Evolutionary conservation across 2,113 vertebrate species (phyloP).

Genomic region (Proteles cristata): DNA sequence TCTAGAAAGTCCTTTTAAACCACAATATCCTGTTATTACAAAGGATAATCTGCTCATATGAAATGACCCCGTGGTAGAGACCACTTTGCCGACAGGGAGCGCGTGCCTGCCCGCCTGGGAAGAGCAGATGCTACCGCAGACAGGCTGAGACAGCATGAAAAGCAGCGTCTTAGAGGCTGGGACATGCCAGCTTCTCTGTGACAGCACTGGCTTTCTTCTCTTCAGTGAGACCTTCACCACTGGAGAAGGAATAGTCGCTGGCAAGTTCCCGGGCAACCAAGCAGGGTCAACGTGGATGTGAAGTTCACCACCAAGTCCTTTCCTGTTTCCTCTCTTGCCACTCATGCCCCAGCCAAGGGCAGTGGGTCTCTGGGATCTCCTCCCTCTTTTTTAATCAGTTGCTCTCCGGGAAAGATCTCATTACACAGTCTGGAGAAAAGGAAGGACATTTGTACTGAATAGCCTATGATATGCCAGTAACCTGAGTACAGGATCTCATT

Average conservation of each 20-base stretch:
- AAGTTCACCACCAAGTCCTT: background rate
- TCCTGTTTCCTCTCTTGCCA: background rate
- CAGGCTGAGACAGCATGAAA: background rate
- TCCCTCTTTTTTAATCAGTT: background rate
- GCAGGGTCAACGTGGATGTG: background rate
- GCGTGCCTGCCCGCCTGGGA: background rate
- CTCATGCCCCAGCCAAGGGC: background rate
- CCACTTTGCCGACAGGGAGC: background rate
- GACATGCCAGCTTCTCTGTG: background rate
- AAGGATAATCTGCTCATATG: background rate
- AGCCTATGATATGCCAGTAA: background rate
- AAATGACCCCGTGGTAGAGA: background rate
- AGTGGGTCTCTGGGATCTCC: background rate
- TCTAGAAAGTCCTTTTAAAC: background rate
- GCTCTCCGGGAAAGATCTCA: background rate
- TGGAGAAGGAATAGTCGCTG: background rate
- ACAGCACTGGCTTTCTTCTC: background rate
- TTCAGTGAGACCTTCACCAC: background rate
- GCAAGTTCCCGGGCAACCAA: background rate
- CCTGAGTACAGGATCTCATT: background rate
- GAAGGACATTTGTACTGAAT: background rate
- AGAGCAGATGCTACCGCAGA: background rate
- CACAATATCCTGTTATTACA: background rate
- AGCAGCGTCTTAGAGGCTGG: fast-evolving
- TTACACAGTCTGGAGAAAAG: background rate